Evolutionary conservation across 53 echinoderm and acorn worm genomes (phyloP).

Genomic region (Echinarachnius parma): DNA sequence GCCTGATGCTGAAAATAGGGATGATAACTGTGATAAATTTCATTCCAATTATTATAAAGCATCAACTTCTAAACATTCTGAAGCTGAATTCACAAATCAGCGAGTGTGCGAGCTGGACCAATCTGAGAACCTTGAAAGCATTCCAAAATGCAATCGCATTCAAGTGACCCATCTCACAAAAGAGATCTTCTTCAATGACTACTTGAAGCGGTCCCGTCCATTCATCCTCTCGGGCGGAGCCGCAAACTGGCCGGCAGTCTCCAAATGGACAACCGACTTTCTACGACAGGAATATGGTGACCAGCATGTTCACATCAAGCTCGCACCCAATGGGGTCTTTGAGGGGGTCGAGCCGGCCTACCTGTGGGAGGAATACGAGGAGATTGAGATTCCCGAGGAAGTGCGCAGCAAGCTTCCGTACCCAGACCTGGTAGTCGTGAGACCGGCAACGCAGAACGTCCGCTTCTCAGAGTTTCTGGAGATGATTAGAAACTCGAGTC

Average conservation of each 20-base stretch:
- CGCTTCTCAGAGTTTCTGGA: slow-evolving; percentile 83
- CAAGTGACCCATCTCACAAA: slow-evolving; percentile 37
- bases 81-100: too few species aligned
- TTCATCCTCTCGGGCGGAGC: slow-evolving; percentile 66
- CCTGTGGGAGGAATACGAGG: slow-evolving; percentile 67
- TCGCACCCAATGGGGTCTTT: slow-evolving; percentile 84
- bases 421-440: slow-evolving; percentile 84
- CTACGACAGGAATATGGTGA: slow-evolving; percentile 56
- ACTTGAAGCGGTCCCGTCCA: slow-evolving; percentile 67
- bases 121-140: too few species aligned
- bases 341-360: slow-evolving; percentile 73
- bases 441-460: slow-evolving; percentile 79
- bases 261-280: slow-evolving; percentile 77
- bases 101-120: too few species aligned
- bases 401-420: slow-evolving; percentile 50
- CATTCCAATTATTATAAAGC: too few species aligned
- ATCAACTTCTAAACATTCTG: too few species aligned
- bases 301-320: slow-evolving; percentile 74
- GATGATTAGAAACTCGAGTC: slow-evolving; percentile 45
- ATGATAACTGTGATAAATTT: too few species aligned
- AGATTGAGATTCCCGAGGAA: slow-evolving; percentile 56
- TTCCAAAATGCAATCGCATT: too few species aligned
- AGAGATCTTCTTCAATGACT: slow-evolving; percentile 65
- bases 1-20: too few species aligned
- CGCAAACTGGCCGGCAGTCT: slow-evolving; percentile 67